These are phyloP conservation scores for Lates calcarifer DNA, from an alignment of 2,113 vertebrate species.

Conservation along the genomic window DNA sequence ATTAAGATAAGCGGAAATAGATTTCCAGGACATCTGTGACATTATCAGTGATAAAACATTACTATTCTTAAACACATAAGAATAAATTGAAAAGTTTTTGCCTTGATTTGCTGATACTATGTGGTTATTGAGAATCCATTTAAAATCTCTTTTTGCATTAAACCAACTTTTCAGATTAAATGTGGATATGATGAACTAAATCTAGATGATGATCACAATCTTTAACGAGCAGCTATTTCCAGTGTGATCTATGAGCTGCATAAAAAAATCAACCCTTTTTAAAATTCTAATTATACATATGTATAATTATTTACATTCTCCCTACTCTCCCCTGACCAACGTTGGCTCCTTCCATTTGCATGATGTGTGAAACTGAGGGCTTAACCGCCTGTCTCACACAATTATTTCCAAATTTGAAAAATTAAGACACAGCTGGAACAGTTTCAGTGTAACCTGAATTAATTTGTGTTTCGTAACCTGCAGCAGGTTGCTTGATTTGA, in stretches of 20 bases:
- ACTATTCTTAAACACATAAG: conserved; percentile 37
- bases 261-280: background rate
- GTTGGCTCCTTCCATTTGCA: background rate
- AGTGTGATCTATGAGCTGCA: background rate
- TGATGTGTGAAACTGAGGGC: background rate
- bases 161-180: conserved; percentile 35
- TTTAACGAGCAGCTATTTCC: background rate
- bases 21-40: conserved; percentile 42
- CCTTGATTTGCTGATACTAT: conserved; percentile 35
- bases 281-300: background rate
- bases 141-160: conserved; percentile 25
- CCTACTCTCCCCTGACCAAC: background rate
- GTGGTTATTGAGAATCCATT: conserved; percentile 2
- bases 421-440: background rate
- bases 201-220: background rate
- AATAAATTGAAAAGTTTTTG: conserved; percentile 35
- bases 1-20: conserved; percentile 45
- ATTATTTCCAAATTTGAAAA: background rate
- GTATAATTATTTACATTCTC: too few species aligned
- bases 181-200: background rate
- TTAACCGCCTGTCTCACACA: background rate
- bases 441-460: background rate
- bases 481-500: conserved; percentile 7
- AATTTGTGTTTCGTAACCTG: background rate
- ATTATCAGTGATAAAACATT: conserved; percentile 31